Conservation (phyloP, 2,113 vertebrate species). For the Sorex araneus region DNA sequence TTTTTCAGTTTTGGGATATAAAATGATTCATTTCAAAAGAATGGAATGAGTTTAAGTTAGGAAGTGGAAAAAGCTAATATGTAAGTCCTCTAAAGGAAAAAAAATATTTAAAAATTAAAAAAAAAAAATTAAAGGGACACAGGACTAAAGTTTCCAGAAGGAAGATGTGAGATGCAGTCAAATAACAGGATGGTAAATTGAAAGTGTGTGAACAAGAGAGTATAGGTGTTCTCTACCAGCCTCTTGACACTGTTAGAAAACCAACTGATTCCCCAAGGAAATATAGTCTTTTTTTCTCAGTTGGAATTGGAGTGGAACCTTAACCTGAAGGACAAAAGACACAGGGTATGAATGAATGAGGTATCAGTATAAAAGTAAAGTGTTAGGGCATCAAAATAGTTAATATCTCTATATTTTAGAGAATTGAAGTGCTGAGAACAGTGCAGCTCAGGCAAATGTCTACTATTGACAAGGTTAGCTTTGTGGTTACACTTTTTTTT, state of each 20-base stretch:
- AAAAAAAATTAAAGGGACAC: background rate
- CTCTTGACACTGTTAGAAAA: background rate
- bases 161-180: background rate
- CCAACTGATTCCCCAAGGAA: accelerated
- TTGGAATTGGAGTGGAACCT: background rate
- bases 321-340: background rate
- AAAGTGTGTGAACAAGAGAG: background rate
- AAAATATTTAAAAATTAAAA: background rate
- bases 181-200: background rate
- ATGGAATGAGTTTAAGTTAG: background rate
- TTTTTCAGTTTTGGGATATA: too few relatives aligned
- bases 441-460: background rate
- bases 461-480: background rate
- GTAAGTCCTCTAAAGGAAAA: background rate
- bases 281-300: background rate
- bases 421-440: background rate
- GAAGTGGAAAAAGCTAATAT: background rate
- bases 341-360: background rate
- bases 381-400: background rate
- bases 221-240: too few relatives aligned
- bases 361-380: background rate
- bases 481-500: background rate
- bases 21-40: background rate
- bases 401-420: background rate
- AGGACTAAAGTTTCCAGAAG: background rate